Evolutionary conservation across 2,888 invertebrate species (phyloP).

Genomic region (Amblyteles armatorius): DNA sequence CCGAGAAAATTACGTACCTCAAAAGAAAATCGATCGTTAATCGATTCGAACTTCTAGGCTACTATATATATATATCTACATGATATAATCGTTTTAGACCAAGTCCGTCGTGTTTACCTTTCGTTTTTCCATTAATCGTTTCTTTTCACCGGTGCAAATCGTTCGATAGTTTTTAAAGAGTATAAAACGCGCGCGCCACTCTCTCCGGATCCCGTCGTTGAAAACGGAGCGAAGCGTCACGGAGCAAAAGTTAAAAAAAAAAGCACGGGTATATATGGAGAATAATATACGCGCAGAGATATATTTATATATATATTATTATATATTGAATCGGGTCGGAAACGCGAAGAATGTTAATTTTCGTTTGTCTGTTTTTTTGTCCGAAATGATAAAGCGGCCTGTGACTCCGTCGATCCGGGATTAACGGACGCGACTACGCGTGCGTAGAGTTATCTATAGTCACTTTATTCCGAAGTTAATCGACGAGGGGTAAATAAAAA

Average conservation of each 20-base stretch:
- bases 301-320: constrained; percentile 79
- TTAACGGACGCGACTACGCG: constrained; percentile 24
- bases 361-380: constrained; percentile 31
- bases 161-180: constrained; percentile 52
- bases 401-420: constrained; percentile 42
- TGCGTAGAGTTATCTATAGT: constrained; percentile 42
- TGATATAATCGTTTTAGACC: constrained; percentile 22
- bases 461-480: constrained; percentile 45
- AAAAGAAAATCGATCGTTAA: constrained; percentile 80
- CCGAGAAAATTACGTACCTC: constrained; percentile 83
- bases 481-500: constrained; percentile 25
- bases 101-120: constrained; percentile 36
- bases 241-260: neutral
- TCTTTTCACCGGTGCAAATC: constrained; percentile 77
- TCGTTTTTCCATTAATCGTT: constrained; percentile 67
- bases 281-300: constrained; percentile 66
- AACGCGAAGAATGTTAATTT: constrained; percentile 16
- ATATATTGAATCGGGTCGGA: constrained; percentile 70
- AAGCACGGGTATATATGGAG: constrained; percentile 19
- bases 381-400: constrained; percentile 15
- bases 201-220: constrained; percentile 1
- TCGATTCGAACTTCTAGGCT: constrained; percentile 81
- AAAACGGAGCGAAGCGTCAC: constrained; percentile 2
- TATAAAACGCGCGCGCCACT: constrained; percentile 45
- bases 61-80: neutral